These are phyloP conservation scores for Craniophora ligustri DNA, from an alignment of 2,888 invertebrate species.

Conservation along the genomic window DNA sequence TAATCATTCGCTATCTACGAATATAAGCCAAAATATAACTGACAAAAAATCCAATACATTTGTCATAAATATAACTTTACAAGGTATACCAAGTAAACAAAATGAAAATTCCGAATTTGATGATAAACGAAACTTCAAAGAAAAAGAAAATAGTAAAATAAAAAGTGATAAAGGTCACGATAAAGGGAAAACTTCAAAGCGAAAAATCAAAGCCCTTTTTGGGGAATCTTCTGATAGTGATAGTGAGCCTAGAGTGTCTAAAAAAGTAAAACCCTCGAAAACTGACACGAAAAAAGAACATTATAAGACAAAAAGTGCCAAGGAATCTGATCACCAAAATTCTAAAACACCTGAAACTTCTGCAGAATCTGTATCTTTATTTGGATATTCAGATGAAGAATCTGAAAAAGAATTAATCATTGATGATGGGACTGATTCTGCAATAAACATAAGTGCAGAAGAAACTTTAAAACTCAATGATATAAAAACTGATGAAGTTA, in stretches of 20 bases:
- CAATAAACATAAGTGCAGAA: constrained; percentile 52
- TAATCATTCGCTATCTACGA: constrained; percentile 3
- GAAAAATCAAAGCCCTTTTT: constrained; percentile 85
- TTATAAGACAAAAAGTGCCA: constrained; percentile 33
- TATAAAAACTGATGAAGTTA: constrained; percentile 19
- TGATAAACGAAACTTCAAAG: constrained; percentile 25
- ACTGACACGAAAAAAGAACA: constrained; percentile 50
- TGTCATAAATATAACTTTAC: constrained; percentile 81
- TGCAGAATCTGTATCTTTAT: constrained; percentile 37
- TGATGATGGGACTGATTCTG: constrained; percentile 61
- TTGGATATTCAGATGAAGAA: constrained; percentile 63
- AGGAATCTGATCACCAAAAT: constrained; percentile 22
- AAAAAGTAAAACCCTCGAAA: constrained; percentile 64
- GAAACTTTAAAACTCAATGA: constrained; percentile 49
- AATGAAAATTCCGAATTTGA: constrained; percentile 46
- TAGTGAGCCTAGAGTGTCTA: constrained; percentile 58
- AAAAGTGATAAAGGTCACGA: constrained; percentile 49
- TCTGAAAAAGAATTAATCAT: constrained; percentile 75
- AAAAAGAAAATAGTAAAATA: constrained; percentile 31
- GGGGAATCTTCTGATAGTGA: constrained; percentile 86
- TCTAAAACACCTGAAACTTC: constrained; percentile 22
- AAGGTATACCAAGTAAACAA: constrained; percentile 72
- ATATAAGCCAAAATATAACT: constrained; percentile 25
- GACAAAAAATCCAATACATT: constrained; percentile 66
- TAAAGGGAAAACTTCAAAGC: constrained; percentile 70